phyloP scores from a whole-genome alignment of 2,888 invertebrate genomes.

The Myathropa florea region DNA sequence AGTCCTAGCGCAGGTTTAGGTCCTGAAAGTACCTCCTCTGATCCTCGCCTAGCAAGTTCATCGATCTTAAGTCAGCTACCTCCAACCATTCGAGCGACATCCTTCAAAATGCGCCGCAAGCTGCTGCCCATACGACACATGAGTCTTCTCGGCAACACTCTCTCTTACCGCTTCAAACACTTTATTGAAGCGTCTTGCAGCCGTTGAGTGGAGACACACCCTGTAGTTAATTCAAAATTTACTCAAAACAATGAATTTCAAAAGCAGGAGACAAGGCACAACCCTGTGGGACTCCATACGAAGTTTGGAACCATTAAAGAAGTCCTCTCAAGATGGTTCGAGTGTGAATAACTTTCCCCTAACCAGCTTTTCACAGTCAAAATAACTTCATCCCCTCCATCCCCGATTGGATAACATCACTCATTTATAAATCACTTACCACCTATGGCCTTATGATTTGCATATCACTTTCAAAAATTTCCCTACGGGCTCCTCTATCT shows the following conservation, averaged over 20 bases:
- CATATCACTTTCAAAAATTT: slow-evolving; percentile 56
- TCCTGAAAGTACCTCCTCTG: no score
- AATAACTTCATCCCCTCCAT: slow-evolving; percentile 5
- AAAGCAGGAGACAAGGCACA: neutral
- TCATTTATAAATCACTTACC: slow-evolving; percentile 52
- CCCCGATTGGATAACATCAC: neutral
- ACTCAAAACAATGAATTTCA: neutral
- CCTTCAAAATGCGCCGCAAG: no score
- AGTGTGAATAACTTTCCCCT: neutral
- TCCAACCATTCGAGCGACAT: no score
- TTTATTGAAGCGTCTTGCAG: no score
- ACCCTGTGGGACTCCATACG: neutral
- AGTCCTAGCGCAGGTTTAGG: no score
- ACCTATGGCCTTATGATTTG: slow-evolving; percentile 35
- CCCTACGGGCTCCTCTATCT: slow-evolving; percentile 14
- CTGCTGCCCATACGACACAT: no score
- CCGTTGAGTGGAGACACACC: no score
- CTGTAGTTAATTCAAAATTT: no score
- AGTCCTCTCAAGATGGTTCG: neutral
- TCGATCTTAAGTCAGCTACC: no score
- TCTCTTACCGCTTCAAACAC: no score
- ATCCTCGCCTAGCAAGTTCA: no score
- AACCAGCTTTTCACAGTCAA: neutral
- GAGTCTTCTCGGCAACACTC: no score
- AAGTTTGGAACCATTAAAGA: neutral